These are phyloP conservation scores for Garrulus glandarius DNA, from an alignment of 2,797 vertebrate genomes.

Conservation along the genomic window DNA sequence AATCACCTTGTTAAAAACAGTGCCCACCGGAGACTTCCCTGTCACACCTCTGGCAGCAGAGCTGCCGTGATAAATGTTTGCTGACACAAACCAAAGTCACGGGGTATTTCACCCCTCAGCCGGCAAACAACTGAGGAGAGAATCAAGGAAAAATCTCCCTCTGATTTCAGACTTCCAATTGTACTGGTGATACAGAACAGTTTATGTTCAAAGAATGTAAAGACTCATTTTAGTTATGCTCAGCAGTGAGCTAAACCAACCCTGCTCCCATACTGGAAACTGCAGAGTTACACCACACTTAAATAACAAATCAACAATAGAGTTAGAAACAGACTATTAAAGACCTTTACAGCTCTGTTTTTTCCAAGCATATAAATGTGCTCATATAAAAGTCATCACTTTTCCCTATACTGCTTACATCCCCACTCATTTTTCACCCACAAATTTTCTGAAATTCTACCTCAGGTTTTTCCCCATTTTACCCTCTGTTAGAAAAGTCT, in stretches of 20 bases:
- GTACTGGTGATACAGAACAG: not conserved
- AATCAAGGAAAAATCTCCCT: not conserved
- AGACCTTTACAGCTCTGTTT: not conserved
- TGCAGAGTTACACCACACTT: not conserved
- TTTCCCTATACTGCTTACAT: accelerated
- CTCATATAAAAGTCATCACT: not conserved
- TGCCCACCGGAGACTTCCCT: not conserved
- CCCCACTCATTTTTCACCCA: not conserved
- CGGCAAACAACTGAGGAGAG: not conserved
- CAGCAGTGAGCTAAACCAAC: not conserved
- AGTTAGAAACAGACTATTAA: not conserved
- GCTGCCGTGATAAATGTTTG: conserved; percentile 18
- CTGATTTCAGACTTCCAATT: not conserved
- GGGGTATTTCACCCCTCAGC: not conserved
- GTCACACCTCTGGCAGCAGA: not conserved
- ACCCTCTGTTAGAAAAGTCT: not conserved
- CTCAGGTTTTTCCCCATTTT: not conserved
- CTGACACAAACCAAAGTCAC: not conserved
- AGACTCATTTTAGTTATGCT: not conserved
- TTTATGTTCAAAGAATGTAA: not conserved
- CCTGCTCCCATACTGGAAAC: not conserved
- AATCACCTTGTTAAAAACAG: conserved; percentile 49
- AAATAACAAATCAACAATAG: not conserved
- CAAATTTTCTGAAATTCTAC: not conserved
- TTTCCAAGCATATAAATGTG: not conserved